Base-by-base conservation (phyloP, 2,113 vertebrate genomes). In the Todiramphus chloris region DNA sequence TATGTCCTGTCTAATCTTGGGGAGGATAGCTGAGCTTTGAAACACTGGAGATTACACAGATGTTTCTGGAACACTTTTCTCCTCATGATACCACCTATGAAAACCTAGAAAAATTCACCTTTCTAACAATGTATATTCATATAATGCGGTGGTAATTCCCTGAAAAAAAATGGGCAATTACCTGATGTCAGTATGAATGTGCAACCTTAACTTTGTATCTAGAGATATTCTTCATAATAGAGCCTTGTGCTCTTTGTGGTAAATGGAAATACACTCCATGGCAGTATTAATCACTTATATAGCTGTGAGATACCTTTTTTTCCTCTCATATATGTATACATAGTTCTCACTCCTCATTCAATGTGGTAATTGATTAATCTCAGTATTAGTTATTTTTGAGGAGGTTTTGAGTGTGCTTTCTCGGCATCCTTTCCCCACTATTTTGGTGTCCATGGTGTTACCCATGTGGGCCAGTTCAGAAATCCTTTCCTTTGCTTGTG, bases 231-330 rank as follows among this genome's bases (percentile, higher is more conserved):
- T 73, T 94, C 39, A 21, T 64, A 67, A 75, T 21, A 39, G 60
- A 83, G 10, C 35, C 63, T 89, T 91, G 31, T 82, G 9, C 48
- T 63, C 23, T 60, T 62, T 56, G 14, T 93, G 53, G 69, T 68
- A 84, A 91, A 69, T 56, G 37, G 66, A 31, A 91, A 59, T 94
- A 84, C 90, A 89, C 82, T 92, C 67, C 41, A 19, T 60, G 12
- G 27, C 30, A 87, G 14, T 77, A 82, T 85, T 80, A 77, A 66
- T 76, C 37, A 93, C 7, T 83, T 68, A 9, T 76, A 53, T 88
- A 37, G 28, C 48, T 27, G 13, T 50, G 30, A 87, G 69, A 73
- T 74, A 46, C 13, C 25, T 13, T 89, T 70, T 70, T 37, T 8
- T 6, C 23, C 25, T 19, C 31, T 30, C 7, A 15, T 23, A 39